Evolutionary conservation across 2,113 vertebrate species (phyloP).

Genomic region (Notothenia rossii): DNA sequence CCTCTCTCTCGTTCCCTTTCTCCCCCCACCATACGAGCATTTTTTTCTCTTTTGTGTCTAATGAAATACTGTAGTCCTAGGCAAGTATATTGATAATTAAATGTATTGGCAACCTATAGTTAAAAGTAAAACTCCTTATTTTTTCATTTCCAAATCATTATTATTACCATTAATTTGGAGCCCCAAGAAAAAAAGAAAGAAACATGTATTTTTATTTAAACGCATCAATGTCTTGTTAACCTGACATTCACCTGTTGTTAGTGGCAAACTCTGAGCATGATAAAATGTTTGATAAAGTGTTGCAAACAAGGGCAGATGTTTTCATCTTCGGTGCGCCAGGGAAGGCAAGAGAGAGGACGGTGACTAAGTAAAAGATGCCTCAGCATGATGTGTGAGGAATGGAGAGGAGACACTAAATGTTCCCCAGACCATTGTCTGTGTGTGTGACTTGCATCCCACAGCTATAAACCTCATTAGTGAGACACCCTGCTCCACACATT

Average conservation of each 20-base stretch:
- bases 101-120: background rate
- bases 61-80: background rate
- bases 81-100: background rate
- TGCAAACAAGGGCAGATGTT: constrained; percentile 64
- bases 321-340: constrained; percentile 59
- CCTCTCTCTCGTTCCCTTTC: constrained; percentile 36
- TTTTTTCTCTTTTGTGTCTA: background rate
- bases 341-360: constrained; percentile 54
- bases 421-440: constrained; percentile 76
- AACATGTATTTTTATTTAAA: background rate
- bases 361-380: constrained; percentile 66
- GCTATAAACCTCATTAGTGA: constrained; percentile 85
- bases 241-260: constrained; percentile 68
- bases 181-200: no score
- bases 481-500: constrained; percentile 79
- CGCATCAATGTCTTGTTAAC: constrained; percentile 26
- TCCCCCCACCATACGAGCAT: constrained; percentile 14
- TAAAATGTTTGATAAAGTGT: constrained; percentile 53
- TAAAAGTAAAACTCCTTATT: background rate
- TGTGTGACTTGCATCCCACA: constrained; percentile 77
- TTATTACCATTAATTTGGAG: background rate
- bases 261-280: constrained; percentile 45
- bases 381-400: constrained; percentile 73
- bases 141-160: background rate
- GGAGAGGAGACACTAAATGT: constrained; percentile 75